Conservation (phyloP, 2,113 vertebrate species). For the Aepyceros melampus region DNA sequence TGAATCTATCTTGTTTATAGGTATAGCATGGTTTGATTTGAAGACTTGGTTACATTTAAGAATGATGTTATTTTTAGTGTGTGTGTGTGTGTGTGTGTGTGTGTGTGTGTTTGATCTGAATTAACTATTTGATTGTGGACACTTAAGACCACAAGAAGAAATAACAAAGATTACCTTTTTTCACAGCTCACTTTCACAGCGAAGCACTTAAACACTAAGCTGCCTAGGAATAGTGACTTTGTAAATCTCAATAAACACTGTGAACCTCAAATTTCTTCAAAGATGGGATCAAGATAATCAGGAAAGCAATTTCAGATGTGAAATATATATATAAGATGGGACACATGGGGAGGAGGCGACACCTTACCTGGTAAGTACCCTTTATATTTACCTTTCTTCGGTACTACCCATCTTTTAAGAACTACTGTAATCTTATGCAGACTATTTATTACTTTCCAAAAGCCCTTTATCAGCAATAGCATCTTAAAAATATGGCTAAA, state of each 20-base stretch:
- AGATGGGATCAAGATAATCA: background rate
- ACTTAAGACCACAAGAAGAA: background rate
- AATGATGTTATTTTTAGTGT: background rate
- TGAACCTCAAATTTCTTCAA: background rate
- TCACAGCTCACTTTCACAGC: background rate
- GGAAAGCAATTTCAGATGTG: background rate
- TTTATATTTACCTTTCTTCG: background rate
- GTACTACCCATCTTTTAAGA: background rate
- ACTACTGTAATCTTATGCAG: background rate
- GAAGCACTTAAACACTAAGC: background rate
- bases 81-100: background rate
- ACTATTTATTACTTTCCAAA: background rate
- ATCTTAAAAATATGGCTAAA: background rate
- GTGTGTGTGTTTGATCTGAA: background rate
- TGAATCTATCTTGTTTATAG: background rate
- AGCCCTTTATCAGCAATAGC: background rate
- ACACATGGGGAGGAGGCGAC: background rate
- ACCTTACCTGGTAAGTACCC: background rate
- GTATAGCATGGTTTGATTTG: background rate
- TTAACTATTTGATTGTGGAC: background rate
- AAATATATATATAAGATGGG: background rate
- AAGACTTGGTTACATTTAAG: background rate
- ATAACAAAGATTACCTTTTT: background rate
- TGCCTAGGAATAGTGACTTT: background rate
- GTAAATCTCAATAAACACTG: background rate